Percentiles rank a stretch among this genome's conserved stretches.
These are phyloP conservation scores for Chunga burmeisteri DNA, from an alignment of 2,113 vertebrate genomes.

Conservation along the genomic window DNA sequence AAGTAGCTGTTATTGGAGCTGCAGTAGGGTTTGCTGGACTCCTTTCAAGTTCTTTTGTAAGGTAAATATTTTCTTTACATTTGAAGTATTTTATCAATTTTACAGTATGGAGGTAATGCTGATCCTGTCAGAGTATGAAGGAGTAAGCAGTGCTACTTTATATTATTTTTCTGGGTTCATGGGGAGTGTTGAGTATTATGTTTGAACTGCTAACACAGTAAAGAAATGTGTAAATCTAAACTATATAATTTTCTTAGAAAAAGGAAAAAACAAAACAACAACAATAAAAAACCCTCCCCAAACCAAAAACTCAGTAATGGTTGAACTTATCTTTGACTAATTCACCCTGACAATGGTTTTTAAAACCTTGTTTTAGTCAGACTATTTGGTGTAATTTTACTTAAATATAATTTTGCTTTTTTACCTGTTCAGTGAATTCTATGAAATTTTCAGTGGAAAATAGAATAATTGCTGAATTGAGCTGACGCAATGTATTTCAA, in stretches of 20 bases:
- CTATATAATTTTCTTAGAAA: background rate
- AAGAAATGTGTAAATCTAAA: background rate
- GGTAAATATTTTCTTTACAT: constrained; percentile 72
- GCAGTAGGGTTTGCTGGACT: constrained; percentile 87
- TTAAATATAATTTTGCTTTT: background rate
- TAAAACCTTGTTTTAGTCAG: background rate
- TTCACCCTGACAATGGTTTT: background rate
- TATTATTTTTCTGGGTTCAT: background rate
- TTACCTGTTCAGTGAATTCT: background rate
- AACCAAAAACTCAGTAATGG: fast-evolving
- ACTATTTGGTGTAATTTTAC: background rate
- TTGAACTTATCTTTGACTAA: background rate
- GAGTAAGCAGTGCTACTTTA: background rate
- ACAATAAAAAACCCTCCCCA: no score
- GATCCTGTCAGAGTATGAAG: background rate
- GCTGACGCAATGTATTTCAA: background rate
- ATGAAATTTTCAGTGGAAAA: background rate
- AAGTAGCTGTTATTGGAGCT: constrained; percentile 87
- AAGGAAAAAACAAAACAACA: background rate
- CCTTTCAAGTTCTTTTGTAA: constrained; percentile 92
- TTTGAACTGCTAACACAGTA: background rate
- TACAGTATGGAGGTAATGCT: background rate
- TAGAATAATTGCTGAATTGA: background rate
- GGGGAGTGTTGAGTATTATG: background rate
- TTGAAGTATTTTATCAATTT: background rate